Evolutionary conservation across 2,888 invertebrate genomes (phyloP), one percentile per base, ranked within the genome.

Genomic region (Lysandra bellargus): DNA sequence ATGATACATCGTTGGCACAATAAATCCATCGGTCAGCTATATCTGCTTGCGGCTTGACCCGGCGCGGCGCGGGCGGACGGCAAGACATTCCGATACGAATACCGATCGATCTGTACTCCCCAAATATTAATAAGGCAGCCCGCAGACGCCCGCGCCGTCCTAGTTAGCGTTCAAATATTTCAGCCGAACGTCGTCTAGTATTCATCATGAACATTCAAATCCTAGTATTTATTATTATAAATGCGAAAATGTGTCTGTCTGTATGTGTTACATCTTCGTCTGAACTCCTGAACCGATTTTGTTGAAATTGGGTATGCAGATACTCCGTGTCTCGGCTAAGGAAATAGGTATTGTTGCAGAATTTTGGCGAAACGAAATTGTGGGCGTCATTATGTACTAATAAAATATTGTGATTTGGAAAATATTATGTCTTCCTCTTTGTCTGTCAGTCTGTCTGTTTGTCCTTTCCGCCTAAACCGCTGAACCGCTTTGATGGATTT

Each of bases 11-110:
- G 80, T 79, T 82, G 81, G 81, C 83, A 83, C 84, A 85, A 85
- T 84, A 85, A 87, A 87, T 85, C 82, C 81, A 84, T 82, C 83
- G 82, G 83, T 79, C 79, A 78, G 79, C 80, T 83, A 83, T 79
- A 86, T 82, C 84, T 87, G 87, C 87, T 87, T 84, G 84, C 84
- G 85, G 87, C 85, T 87, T 85, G 87, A 83, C 85, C 85, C 80
- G 81, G 86, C 85, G 86, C 86, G 74, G 73, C 82, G 82, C 49
- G 49, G 49, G 9, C 49, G 49, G 49, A 2, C 49, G 82, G 83
- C 85, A 85, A 90, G 88, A 88, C 88, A 88, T 80, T 80, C 81
- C 23, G 81, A 84, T 83, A 85, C 83, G 86, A 85, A 88, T 87
- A 84, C 87, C 86, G 83, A 82, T 84, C 83, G 83, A 82, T 75